These are phyloP conservation scores for Corticium candelabrum DNA, from an alignment of 37 sponge, comb jelly and placozoan species.

Conservation along the genomic window DNA sequence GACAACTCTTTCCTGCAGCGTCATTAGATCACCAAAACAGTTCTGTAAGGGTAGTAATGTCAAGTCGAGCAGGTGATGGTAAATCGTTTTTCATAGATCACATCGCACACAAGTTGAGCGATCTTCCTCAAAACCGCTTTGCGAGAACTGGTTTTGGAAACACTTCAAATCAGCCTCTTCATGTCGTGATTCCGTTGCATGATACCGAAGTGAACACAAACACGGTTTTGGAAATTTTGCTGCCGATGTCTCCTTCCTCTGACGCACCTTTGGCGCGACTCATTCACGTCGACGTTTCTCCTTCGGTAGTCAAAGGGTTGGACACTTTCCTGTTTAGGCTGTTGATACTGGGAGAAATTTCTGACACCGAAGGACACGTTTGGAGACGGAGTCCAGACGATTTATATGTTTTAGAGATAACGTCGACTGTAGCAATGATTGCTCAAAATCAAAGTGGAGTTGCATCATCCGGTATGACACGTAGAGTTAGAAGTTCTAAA, in stretches of 20 bases:
- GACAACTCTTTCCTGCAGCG: neutral
- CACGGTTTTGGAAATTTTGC: neutral
- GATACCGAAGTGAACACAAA: neutral
- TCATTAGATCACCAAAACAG: neutral
- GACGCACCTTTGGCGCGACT: neutral
- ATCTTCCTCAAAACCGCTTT: neutral
- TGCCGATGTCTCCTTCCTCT: neutral
- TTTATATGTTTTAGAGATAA: neutral
- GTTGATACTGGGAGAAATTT: neutral
- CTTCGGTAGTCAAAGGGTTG: neutral
- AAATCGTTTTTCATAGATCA: neutral
- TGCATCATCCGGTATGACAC: too few relatives aligned
- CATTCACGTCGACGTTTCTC: conserved; percentile 2
- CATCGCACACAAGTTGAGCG: neutral
- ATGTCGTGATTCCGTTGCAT: neutral
- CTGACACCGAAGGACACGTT: neutral
- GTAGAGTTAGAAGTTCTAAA: too few relatives aligned
- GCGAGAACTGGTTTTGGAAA: neutral
- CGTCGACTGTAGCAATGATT: neutral
- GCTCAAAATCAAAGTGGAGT: neutral
- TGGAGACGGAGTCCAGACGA: neutral
- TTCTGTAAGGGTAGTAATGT: neutral
- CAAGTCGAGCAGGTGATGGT: conserved; percentile 5
- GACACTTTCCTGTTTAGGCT: neutral
- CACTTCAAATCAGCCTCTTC: neutral